These are phyloP conservation scores for Burhinus oedicnemus DNA, from an alignment of 2,113 vertebrate genomes.

Conservation along the genomic window DNA sequence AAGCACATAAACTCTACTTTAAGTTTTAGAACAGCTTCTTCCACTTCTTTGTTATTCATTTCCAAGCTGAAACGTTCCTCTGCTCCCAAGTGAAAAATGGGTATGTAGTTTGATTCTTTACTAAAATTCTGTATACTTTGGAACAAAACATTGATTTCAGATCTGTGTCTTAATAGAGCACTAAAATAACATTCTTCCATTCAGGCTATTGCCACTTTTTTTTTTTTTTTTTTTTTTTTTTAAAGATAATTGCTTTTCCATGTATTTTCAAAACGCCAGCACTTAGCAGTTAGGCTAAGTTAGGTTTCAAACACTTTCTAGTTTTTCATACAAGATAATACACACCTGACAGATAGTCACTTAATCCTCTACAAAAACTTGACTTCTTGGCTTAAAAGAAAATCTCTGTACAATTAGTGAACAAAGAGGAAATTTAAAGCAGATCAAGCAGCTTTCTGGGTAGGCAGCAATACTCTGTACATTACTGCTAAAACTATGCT, in stretches of 20 bases:
- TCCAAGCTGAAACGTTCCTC: not conserved
- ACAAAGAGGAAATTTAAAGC: not conserved
- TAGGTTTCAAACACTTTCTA: not conserved
- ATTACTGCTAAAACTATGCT: not conserved
- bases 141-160: slow-evolving; percentile 2
- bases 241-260: slow-evolving; percentile 14
- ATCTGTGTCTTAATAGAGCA: not conserved
- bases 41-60: not conserved
- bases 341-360: not conserved
- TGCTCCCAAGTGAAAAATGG: not conserved
- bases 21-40: not conserved
- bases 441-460: not conserved
- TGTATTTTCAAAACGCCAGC: slow-evolving; percentile 16
- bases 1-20: not conserved
- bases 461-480: not conserved
- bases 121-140: not conserved
- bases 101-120: not conserved
- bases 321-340: not conserved
- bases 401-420: not conserved
- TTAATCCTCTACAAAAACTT: not conserved
- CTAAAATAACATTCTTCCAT: not conserved
- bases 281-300: not conserved
- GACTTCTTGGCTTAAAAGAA: not conserved
- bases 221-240: not conserved
- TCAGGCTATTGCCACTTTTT: not conserved